These are phyloP conservation scores for Phenganax subtilis DNA, from an alignment of 92 coral and sea anemone species.

Conservation along the genomic window DNA sequence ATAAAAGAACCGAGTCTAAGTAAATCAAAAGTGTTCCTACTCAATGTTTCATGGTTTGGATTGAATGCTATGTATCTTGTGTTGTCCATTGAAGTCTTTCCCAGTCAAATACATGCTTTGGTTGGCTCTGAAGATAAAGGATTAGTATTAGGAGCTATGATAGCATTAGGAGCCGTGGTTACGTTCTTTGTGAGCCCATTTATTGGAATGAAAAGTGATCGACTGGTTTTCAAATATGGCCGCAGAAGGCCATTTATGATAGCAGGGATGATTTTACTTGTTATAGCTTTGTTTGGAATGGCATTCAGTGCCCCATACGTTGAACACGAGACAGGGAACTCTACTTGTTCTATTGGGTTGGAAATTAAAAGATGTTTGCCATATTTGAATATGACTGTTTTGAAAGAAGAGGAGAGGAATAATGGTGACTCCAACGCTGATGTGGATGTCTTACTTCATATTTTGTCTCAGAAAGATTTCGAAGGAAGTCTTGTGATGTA, in stretches of 20 bases:
- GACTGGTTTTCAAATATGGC: conserved; percentile 83
- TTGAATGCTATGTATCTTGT: conserved; percentile 97
- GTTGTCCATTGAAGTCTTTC: conserved; percentile 79
- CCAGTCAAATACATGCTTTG: conserved; percentile 91
- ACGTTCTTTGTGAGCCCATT: conserved; percentile 91
- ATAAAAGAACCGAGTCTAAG: conserved; percentile 46
- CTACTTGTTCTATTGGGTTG: conserved; percentile 78
- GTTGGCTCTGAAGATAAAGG: conserved; percentile 97
- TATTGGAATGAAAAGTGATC: conserved; percentile 98
- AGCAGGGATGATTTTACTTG: conserved; percentile 78
- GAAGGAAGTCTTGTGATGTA: conserved; percentile 53
- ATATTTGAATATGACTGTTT: conserved; percentile 64
- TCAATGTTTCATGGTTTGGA: conserved; percentile 97
- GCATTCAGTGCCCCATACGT: conserved; percentile 99
- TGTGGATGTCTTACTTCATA: conserved; percentile 62
- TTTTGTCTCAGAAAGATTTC: conserved; percentile 64
- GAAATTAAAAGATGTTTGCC: conserved; percentile 82
- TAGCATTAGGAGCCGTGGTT: conserved; percentile 94
- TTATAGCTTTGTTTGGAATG: conserved; percentile 93
- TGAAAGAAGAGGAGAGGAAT: conserved; percentile 46
- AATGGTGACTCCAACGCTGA: conserved; percentile 43
- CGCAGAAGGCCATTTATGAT: conserved; percentile 92
- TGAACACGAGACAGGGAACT: conserved; percentile 58
- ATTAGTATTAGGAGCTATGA: conserved; percentile 90
- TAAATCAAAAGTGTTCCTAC: conserved; percentile 77